These are phyloP conservation scores for Himalopsyche japonica DNA, from an alignment of 2,888 invertebrate genomes.

Conservation along the genomic window DNA sequence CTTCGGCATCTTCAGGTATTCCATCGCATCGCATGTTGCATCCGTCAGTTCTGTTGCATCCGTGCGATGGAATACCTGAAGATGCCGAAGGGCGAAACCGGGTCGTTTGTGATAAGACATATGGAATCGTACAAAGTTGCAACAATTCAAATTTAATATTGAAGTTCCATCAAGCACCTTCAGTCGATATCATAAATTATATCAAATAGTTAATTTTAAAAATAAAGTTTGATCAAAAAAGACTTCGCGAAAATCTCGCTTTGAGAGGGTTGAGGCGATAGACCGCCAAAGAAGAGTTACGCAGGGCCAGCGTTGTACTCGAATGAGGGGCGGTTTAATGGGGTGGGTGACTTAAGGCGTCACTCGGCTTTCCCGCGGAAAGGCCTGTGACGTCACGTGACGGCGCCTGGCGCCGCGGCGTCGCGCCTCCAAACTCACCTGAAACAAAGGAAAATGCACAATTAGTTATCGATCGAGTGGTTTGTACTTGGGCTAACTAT, in stretches of 20 bases:
- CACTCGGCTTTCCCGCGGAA: slow-evolving; percentile 4
- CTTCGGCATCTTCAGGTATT: too few species aligned
- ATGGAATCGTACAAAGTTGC: too few species aligned
- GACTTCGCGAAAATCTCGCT: neutral
- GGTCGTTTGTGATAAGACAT: too few species aligned
- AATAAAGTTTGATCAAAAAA: too few species aligned
- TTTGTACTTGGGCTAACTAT: neutral
- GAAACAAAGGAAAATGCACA: slow-evolving; percentile 20
- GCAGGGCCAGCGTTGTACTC: neutral
- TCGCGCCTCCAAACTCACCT: slow-evolving; percentile 25
- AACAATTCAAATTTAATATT: too few species aligned
- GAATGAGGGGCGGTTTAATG: neutral
- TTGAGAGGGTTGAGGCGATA: neutral
- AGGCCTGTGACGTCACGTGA: slow-evolving; percentile 19
- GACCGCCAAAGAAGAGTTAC: neutral
- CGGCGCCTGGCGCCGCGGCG: slow-evolving; percentile 24
- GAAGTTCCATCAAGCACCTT: too few species aligned
- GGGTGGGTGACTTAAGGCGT: neutral
- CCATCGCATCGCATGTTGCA: too few species aligned
- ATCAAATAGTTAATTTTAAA: too few species aligned
- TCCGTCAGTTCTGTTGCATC: too few species aligned
- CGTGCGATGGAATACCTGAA: too few species aligned
- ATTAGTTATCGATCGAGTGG: slow-evolving; percentile 9
- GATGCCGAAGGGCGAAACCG: too few species aligned
- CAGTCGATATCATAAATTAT: too few species aligned